Evolutionary conservation across 2,888 invertebrate species (phyloP), one percentile per base, ranked within the genome.

Genomic region (Leptopilina myrica): DNA sequence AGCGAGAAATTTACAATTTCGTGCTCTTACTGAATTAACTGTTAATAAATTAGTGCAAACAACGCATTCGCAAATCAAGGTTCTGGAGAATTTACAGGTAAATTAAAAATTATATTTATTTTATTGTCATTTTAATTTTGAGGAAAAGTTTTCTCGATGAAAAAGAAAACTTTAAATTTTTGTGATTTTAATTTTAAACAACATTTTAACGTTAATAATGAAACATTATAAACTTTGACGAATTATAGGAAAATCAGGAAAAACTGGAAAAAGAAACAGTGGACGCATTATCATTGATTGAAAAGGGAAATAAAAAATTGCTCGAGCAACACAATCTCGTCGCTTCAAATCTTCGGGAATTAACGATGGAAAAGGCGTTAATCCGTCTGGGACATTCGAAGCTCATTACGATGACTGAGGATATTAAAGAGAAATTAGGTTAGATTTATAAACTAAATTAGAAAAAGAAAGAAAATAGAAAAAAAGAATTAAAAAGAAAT

Each of bases 1-100:
- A 15, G 92, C 94, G 20, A 92, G 95, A 77, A 94, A 94, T 88
- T 92, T 93, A 56, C 95, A 95, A 88, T 95, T 95, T 90, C 92
- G 94, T 76, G 94, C 94, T 26, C 91, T 95, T 73, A 94, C 95
- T 1, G 95, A 95, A 89, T 92, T 94, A 81, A 94, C 95, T 0
- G 94, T 95, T 14, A 95, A 95, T 89, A 93, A 93, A 84, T 90
- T 95, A 76, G 93, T 95, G 92, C 90, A 93, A 65, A 92, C 94
- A 9, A 92, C 94, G 1, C 92, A 92, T 77, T 90, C 92, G 7
- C 94, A 94, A 85, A 90, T 94, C 8, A 85, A 92, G 66, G 89
- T 92, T 11, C 88, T 94, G 86, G 87, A 90, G 76, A 88, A 91
- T 26, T 85, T 94, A 40, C 91, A 93, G 91, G 93, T 93, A 87